A percentile compares a stretch with the other conserved stretches of the same genome.
phyloP scores from a whole-genome alignment of 1,140 invertebrate genomes.

The Drosophila saltans region DNA sequence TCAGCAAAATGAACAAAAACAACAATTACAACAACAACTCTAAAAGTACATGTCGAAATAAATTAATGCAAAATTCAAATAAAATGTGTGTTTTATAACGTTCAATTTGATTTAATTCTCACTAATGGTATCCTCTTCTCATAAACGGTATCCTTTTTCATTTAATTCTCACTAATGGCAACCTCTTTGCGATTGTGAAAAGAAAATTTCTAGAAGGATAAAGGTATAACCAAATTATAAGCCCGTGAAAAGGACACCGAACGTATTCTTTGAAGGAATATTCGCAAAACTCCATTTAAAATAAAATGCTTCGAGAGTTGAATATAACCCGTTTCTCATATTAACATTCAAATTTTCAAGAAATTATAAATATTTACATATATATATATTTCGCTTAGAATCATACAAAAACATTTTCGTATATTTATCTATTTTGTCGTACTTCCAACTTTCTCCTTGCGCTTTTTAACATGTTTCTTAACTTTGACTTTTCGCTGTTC shows the following conservation, averaged over 20 bases:
- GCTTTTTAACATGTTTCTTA: conserved; percentile 98
- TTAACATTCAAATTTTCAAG: too few species aligned
- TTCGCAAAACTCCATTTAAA: too few species aligned
- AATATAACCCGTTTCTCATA: too few species aligned
- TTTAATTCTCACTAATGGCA: too few species aligned
- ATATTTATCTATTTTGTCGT: conserved; percentile 75
- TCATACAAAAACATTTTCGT: not conserved
- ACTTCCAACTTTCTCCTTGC: conserved; percentile 88
- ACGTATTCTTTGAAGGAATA: too few species aligned
- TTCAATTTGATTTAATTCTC: not conserved
- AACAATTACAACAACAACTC: conserved; percentile 44
- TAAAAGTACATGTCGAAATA: conserved; percentile 54
- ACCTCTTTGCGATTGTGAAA: too few species aligned
- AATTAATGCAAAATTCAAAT: conserved; percentile 64
- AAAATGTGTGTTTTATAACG: not conserved
- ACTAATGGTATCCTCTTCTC: too few species aligned
- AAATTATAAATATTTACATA: not conserved
- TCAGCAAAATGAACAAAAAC: conserved; percentile 29
- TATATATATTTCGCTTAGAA: conserved; percentile 7
- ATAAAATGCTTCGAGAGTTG: too few species aligned
- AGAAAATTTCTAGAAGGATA: too few species aligned
- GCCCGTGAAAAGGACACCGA: too few species aligned
- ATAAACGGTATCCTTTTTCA: too few species aligned
- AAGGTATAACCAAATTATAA: too few species aligned
- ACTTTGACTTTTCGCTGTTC: conserved; percentile 96